Base-by-base conservation (phyloP, 2,797 vertebrate genomes). In the Schizothorax lantsangensis region DNA sequence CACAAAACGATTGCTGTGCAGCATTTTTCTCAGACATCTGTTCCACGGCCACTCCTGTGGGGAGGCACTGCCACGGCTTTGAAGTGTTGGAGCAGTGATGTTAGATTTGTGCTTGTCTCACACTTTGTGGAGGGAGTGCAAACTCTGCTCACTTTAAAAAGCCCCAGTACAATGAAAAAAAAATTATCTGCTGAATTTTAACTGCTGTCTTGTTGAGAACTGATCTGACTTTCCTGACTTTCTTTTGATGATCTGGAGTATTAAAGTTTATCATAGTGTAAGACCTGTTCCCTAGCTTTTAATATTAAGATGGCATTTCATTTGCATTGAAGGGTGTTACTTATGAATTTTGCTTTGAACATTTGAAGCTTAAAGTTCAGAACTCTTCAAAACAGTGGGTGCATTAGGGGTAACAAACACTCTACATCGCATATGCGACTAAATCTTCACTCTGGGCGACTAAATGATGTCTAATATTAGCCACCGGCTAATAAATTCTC, bases 311-410 rank as follows among this genome's bases (percentile, higher is more conserved):
- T 19, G 77, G 88, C 88, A 91, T 88, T 91, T 89, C 89, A 86
- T 89, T 85, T 85, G 79, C 80, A 59, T 90, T 89, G 88, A 89
- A 87, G 86, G 86, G 89, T 90, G 73, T 72, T 88, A 72, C 89
- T 92, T 87, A 91, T 92, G 92, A 88, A 89, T 79, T 84, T 78
- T 85, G 83, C 86, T 84, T 87, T 90, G 88, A 91, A 87, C 82
- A 83, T 74, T 2, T 2, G 38, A 79, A 89, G 86, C 43, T 38
- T 74, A 43, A 54, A 84, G 66, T 79, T 86, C 40, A 71, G 77
- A 26, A 54, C 64, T 54, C 23, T 15, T 23, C 17, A 10, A 57
- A 79, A 73, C 23, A 79, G 15, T 36, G 12, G 30, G 54, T 26
- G 43, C 11, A 23, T n/a, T 40, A n/a, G 11, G 49, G 45, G 23